Conservation (phyloP, 2,113 vertebrate genomes). For the Myiopsitta monachus region DNA sequence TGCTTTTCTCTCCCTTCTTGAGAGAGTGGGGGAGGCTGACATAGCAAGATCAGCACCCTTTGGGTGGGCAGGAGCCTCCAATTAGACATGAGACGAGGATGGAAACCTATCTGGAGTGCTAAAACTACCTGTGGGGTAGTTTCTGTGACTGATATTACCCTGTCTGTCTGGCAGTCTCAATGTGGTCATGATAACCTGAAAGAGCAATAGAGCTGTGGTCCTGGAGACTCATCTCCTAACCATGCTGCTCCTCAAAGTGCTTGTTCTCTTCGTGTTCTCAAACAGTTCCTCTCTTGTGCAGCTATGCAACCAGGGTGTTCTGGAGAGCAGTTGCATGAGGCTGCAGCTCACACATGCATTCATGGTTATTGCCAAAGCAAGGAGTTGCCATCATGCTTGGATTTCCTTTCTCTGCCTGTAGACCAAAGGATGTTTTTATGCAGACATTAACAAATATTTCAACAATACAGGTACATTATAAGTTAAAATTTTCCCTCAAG, state of each 20-base stretch:
- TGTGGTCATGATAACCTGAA: not conserved
- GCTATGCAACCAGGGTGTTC: not conserved
- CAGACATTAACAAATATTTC: not conserved
- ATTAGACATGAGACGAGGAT: not conserved
- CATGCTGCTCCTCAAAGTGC: not conserved
- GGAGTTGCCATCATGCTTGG: not conserved
- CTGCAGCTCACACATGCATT: not conserved
- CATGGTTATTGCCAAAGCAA: not conserved
- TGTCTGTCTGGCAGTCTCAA: fast-evolving
- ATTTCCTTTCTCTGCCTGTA: not conserved
- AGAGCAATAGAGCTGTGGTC: not conserved
- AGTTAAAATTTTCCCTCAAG: not conserved
- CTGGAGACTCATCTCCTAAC: not conserved
- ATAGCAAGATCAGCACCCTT: not conserved
- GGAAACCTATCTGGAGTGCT: not conserved
- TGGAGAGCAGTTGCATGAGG: not conserved
- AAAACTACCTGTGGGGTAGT: not conserved
- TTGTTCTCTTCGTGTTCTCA: not conserved
- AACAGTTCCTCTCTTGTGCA: not conserved
- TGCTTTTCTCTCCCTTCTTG: not conserved
- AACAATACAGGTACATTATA: not conserved
- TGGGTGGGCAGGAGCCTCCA: not conserved
- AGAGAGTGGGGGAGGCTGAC: no score
- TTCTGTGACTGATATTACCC: not conserved
- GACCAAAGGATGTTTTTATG: not conserved